Evolutionary conservation across 23 tunicate genomes (phyloP), one percentile per base, ranked within the genome.

Genomic region (Pegea sp.): DNA sequence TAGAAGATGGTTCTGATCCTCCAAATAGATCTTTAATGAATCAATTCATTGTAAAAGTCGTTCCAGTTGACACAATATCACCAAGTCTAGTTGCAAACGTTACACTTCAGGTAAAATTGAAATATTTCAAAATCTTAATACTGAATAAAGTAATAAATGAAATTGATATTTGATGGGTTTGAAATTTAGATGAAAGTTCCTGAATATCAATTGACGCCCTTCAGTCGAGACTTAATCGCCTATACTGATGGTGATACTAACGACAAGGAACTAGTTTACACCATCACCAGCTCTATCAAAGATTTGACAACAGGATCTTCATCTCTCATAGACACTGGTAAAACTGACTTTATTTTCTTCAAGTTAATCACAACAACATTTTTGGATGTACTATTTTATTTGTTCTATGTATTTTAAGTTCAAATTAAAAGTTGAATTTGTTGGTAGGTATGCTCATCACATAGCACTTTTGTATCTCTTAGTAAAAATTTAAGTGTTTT

Each of bases 31-130:
- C 98, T 3, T 69, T 64, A 6, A 25, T 22, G 13, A 34, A 56
- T 16, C 51, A 70, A 26, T 71, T 89, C 43, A 57, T 71, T 18
- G 79, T 78, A 18, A 84, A 74, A 51, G 68, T 84, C 2, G 54
- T 84, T 4, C 95, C 95, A 28, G 71, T 74, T 1, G 95, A 84
- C 52, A 86, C 77, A 44, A 77, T 77, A 31, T 67, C 81, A 4
- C 90, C 90, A 6, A 42, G 30, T 2, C 74, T 65, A 2, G 57
- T 67, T 50, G 62, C 70, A 0, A 48, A 48, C 18, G 58, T 81
- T 13, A 64, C 81, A 7, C 32, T 78, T 20, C 81, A 67, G 61
- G 95, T 84, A 63, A 63, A 54, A 5, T 62, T 13, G 27, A 26
- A 31, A 2, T 38, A 38, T 11, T 38, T 38, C 46, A 38, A 38